Conservation (phyloP, 2,888 invertebrate genomes). For the Schizotus pectinicornis region DNA sequence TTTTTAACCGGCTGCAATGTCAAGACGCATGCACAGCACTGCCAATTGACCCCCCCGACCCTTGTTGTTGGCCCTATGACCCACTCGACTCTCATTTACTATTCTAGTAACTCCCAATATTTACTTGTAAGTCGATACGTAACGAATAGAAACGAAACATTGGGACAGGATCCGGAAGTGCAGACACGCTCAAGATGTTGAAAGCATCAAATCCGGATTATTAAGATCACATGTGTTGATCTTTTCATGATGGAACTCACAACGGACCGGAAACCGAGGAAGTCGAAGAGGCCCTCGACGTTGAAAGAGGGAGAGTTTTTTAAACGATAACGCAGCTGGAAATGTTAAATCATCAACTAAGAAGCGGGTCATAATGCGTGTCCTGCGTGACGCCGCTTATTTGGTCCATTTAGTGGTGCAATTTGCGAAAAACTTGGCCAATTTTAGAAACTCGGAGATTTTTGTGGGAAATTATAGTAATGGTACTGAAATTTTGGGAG, state of each 20-base stretch:
- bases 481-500: too few species aligned
- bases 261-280: conserved; percentile 3
- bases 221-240: conserved; percentile 29
- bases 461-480: too few species aligned
- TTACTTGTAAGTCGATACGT: not conserved
- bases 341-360: too few species aligned
- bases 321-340: not conserved
- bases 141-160: not conserved
- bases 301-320: not conserved
- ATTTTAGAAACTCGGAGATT: too few species aligned
- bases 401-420: too few species aligned
- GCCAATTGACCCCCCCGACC: conserved; percentile 42
- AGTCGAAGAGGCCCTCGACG: conserved; percentile 2
- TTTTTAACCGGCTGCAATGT: conserved; percentile 27
- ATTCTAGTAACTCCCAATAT: conserved; percentile 1
- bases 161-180: conserved; percentile 2
- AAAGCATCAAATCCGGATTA: conserved; percentile 9
- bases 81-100: conserved; percentile 18
- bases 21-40: conserved; percentile 35
- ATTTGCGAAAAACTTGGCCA: too few species aligned
- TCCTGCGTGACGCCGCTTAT: too few species aligned
- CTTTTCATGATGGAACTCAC: conserved; percentile 5
- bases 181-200: not conserved
- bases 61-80: conserved; percentile 29
- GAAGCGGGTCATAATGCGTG: too few species aligned